Percentiles rank a stretch among this genome's conserved stretches.
Conservation (phyloP, 2,113 vertebrate species). For the Pelobates fuscus region DNA sequence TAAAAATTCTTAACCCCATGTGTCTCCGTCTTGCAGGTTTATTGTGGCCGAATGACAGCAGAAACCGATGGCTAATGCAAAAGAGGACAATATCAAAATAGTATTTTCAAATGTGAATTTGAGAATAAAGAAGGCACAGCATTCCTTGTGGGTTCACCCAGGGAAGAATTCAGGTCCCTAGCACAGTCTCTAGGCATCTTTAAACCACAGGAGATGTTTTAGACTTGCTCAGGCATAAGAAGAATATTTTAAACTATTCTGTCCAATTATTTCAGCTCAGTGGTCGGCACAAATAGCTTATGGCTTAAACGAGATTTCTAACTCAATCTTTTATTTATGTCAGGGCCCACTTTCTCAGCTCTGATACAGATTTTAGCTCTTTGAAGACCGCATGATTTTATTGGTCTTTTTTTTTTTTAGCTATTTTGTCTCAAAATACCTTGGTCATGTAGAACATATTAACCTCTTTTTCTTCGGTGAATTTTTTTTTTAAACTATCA, state of each 20-base stretch:
- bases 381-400: constrained; percentile 35
- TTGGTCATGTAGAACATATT: background rate
- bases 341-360: constrained; percentile 54
- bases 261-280: constrained; percentile 62
- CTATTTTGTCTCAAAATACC: constrained; percentile 57
- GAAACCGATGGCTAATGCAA: constrained; percentile 54
- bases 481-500: background rate
- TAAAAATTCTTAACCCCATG: constrained; percentile 52
- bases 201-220: constrained; percentile 55
- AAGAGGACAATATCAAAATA: constrained; percentile 56
- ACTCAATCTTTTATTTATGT: constrained; percentile 59
- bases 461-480: background rate
- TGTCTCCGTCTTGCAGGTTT: constrained; percentile 48
- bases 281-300: constrained; percentile 60
- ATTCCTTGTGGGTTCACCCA: constrained; percentile 52
- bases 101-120: constrained; percentile 52
- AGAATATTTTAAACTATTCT: constrained; percentile 51
- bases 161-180: constrained; percentile 52
- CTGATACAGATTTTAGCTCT: constrained; percentile 41
- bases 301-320: constrained; percentile 48
- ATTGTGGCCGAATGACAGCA: constrained; percentile 48
- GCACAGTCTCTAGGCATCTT: constrained; percentile 53
- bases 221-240: constrained; percentile 61
- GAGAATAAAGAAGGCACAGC: constrained; percentile 39
- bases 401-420: constrained; percentile 59